Evolutionary conservation across 2,888 invertebrate genomes (phyloP).

Genomic region (Antheraea assamensis): DNA sequence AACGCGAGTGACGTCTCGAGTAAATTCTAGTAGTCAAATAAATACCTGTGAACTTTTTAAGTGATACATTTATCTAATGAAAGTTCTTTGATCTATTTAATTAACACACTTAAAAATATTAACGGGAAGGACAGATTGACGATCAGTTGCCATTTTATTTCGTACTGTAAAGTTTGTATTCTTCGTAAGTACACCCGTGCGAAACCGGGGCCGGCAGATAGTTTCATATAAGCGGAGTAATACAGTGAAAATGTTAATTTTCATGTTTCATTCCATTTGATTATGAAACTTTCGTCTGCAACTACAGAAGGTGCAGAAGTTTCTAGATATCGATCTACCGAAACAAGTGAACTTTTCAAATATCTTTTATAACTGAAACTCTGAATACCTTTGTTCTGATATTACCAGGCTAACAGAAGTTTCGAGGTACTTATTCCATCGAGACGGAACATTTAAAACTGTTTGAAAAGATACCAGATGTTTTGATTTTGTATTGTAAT

Average conservation of each 20-base stretch:
- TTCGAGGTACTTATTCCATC: constrained; percentile 3
- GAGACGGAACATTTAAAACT: constrained; percentile 2
- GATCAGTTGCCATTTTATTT: too few species aligned
- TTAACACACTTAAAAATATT: too few species aligned
- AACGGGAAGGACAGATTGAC: too few species aligned
- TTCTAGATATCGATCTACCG: constrained; percentile 2
- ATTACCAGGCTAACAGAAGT: constrained; percentile 13
- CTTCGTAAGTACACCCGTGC: too few species aligned
- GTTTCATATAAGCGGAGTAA: background rate
- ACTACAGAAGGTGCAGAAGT: background rate
- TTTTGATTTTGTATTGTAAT: background rate
- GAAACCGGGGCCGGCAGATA: too few species aligned
- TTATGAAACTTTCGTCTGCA: constrained; percentile 8
- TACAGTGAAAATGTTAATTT: background rate
- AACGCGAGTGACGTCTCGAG: too few species aligned
- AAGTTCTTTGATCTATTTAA: too few species aligned
- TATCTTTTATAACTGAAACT: constrained; percentile 15
- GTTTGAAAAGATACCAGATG: constrained; percentile 5
- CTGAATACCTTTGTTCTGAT: background rate
- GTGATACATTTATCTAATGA: too few species aligned
- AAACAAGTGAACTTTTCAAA: constrained; percentile 13
- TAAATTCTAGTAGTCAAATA: too few species aligned
- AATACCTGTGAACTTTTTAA: too few species aligned
- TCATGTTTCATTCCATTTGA: background rate
- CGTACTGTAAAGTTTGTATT: too few species aligned